phyloP scores from a whole-genome alignment of 2,113 vertebrate genomes.

The Gymnobelideus leadbeateri region DNA sequence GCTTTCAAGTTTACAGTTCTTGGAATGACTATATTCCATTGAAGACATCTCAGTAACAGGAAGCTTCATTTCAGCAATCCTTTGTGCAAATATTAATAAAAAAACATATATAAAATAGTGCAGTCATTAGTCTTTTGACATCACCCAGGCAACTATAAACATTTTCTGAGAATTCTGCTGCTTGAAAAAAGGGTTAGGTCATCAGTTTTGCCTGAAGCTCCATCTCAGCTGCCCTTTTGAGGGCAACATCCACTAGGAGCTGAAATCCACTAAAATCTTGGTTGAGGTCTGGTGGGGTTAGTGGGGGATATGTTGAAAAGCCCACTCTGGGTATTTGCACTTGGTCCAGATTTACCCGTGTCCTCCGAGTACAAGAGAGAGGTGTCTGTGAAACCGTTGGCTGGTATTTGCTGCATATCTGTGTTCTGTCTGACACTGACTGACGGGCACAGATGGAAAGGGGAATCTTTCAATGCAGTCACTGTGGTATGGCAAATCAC shows the following conservation, averaged over 20 bases:
- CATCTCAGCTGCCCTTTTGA: constrained; percentile 97
- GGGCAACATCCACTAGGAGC: constrained; percentile 97
- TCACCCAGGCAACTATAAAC: constrained; percentile 79
- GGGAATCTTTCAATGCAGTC: constrained; percentile 88
- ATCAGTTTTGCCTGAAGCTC: constrained; percentile 96
- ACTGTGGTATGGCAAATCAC: constrained; percentile 99
- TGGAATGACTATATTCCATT: constrained; percentile 89
- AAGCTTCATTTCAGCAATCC: constrained; percentile 96
- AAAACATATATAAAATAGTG: constrained; percentile 88
- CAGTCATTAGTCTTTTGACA: constrained; percentile 83
- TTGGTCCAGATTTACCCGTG: constrained; percentile 86
- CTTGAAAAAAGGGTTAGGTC: constrained; percentile 90
- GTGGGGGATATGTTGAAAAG: constrained; percentile 99
- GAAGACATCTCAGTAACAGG: constrained; percentile 90
- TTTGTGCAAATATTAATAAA: constrained; percentile 96
- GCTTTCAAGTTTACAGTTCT: constrained; percentile 86
- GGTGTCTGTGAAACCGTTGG: constrained; percentile 87
- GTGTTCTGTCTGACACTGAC: constrained; percentile 87
- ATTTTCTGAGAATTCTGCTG: constrained; percentile 85
- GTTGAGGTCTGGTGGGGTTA: constrained; percentile 97
- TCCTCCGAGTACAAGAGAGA: constrained; percentile 88
- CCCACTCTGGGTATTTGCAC: constrained; percentile 91
- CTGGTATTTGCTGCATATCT: constrained; percentile 85
- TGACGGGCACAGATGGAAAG: constrained; percentile 86
- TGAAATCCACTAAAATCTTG: constrained; percentile 99